Evolutionary conservation across 2,888 invertebrate species (phyloP), one percentile per base, ranked within the genome.

Genomic region (Lasius fuliginosus): DNA sequence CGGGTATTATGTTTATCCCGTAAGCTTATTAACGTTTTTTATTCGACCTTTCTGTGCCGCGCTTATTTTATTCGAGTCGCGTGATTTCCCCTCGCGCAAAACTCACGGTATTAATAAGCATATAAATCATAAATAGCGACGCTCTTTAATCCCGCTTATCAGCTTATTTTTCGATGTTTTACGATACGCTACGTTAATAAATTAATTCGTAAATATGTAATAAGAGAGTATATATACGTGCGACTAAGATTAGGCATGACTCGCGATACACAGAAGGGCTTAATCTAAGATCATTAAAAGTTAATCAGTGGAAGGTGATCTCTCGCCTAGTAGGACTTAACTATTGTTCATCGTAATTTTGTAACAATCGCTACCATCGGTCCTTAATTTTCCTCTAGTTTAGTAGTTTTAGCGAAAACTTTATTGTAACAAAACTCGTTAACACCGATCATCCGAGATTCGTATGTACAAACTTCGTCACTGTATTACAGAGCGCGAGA

Each of bases 331-430:
- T 36, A 68, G 42, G 58, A 74, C 75, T 83, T 84, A 85, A 87
- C 85, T 86, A 83, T 42, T 60, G 83, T 36, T 82, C 73, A n/a
- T 76, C 81, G 86, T 85, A 87, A 86, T 87, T 85, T 82, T 62
- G 79, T 67, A 86, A 85, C 85, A 86, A 85, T 87, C 79, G 65
- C 79, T 53, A 33, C 15, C 81, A 69, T 64, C 85, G 73, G n/a
- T 11, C 85, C 82, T 85, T 86, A 84, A 87, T 87, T 11, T 6
- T n/a, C 18, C 53, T 12, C 53, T 3, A 42, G 62, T 76, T 1
- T 1, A n/a, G 15, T 82, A 56, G 46, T 81, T 73, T 84, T 53
- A 71, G 15, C 42, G 60, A 33, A 68, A 58, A 69, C 77, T 15
- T 74, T 23, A 69, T 60, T 67, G 69, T 71, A 83, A 83, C 69